Percentiles rank a stretch among this genome's conserved stretches.
Evolutionary conservation across 2,888 invertebrate species (phyloP).

Genomic region (Empis stercorea): DNA sequence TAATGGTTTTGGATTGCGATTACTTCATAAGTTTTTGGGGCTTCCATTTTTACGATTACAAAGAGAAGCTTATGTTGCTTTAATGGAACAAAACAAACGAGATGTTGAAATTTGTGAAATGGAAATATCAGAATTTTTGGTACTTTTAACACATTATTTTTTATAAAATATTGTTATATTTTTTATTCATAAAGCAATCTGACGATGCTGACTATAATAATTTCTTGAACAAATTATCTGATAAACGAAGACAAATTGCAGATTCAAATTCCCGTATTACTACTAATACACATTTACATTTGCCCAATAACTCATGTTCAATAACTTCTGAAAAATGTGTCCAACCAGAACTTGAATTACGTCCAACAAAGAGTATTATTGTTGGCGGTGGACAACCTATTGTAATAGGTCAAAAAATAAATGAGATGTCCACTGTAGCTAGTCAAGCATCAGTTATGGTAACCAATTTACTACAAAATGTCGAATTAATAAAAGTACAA

Average conservation of each 20-base stretch:
- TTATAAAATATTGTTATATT: too few relatives aligned
- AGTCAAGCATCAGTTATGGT: background rate
- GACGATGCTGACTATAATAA: slow-evolving; percentile 64
- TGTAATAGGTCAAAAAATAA: slow-evolving; percentile 13
- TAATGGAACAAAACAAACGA: slow-evolving; percentile 70
- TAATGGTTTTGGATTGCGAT: slow-evolving; percentile 85
- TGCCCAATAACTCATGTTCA: too few relatives aligned
- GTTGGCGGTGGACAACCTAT: slow-evolving; percentile 17
- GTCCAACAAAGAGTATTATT: slow-evolving; percentile 15
- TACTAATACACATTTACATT: slow-evolving; percentile 17
- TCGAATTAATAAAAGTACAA: background rate
- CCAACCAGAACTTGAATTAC: slow-evolving; percentile 38
- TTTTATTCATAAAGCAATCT: slow-evolving; percentile 36
- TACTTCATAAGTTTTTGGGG: slow-evolving; percentile 89
- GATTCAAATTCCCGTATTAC: slow-evolving; percentile 43
- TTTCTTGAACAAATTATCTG: slow-evolving; percentile 61
- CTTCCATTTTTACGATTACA: slow-evolving; percentile 87
- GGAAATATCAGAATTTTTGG: slow-evolving; percentile 63
- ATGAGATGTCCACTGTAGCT: slow-evolving; percentile 2
- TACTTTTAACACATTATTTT: slow-evolving; percentile 20
- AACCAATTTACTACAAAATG: slow-evolving; percentile 2
- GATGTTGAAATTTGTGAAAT: slow-evolving; percentile 65
- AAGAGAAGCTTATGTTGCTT: slow-evolving; percentile 66
- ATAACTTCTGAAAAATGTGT: too few relatives aligned
- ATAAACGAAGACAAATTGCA: slow-evolving; percentile 58